Base-by-base conservation (phyloP, 1,140 invertebrate species). In the Calliopsis andreniformis region DNA sequence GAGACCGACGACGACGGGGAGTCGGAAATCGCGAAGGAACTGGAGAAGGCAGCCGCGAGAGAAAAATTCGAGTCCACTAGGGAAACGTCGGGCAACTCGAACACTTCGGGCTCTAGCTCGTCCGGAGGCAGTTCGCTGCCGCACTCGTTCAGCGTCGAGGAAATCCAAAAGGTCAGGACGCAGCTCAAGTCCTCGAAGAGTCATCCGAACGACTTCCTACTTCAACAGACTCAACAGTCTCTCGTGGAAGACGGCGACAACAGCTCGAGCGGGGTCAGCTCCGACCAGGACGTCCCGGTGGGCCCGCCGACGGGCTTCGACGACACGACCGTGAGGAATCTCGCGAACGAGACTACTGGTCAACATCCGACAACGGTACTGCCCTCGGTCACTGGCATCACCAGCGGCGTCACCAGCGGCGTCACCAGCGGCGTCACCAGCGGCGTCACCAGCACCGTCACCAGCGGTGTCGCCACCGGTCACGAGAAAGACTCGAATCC, bases 101-200 rank as follows among this genome's bases (percentile, higher is more conserved):
- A 92, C 35, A 87, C 87, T 0, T 92, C 91, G 0, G 88, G 91
- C 71, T 88, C 95, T 93, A 92, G 89, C 18, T 95, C 94, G 66
- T 94, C 94, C 2, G 95, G 95, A 3, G 96, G 95, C 28, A 94
- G 95, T 56, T 96, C 95, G 4, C 93, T 97, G 87, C 95, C 96
- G 45, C 96, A 97, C 87, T 96, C 96, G 45, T 96, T 97, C 89
- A 97, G 95, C 66, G 96, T 97, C 51, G 96, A 97, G 86, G 96
- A 97, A 89, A 97, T 97, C 59, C 96, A 97, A 87, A 97, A 96
- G 89, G 96, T 96, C 53, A 93, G 96, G 72, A 96, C 96, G 56
- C 94, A 96, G 86, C 92, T 98, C 28, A 97, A 97, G 88, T 96
- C 95, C 61, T 97, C 96, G 5, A 96, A 96, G 86, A 97, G 96